Base-by-base conservation (phyloP, 1,140 invertebrate species). In the Laupala kohalensis region DNA sequence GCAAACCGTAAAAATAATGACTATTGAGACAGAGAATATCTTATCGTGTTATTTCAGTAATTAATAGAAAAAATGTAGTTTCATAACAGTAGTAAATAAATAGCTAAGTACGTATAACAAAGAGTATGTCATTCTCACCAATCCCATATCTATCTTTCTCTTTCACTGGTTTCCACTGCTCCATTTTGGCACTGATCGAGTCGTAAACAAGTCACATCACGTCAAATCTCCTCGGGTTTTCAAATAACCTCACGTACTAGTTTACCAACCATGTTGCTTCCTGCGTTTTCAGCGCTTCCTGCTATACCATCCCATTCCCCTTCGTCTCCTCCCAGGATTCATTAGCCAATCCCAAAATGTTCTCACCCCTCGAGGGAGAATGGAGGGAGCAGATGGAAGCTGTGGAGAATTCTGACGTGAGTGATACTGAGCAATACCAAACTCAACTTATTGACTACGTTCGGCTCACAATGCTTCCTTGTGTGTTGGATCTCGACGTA, bases 91-190 rank as follows among this genome's bases (percentile, higher is more conserved):
- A 24, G 15, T 28, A n/a, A 13, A 71, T 3, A 6, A 24, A 71
- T 69, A 26, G 24, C 29, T 6, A 6, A 25, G 5, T 4, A 25
- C 27, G 4, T 37, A 67, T 9, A 30, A 66, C 53, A 26, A 6
- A 71, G 29, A 71, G 65, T 53, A 23, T 15, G 15, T 26, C 65
- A 53, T 19, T 72, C 72, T 77, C 71, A 78, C 77, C 78, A 28
- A 79, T 77, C 19, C 75, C 78, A 75, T 79, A 79, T 75, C 77
- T 79, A 64, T 77, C 77, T 64, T 74, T 75, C 62, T 79, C 78
- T 72, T 74, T 76, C 6, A 78, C 78, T 71, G 73, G 73, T 30
- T 75, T 75, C 78, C 78, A 79, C 70, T 74, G 74, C 63, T 28
- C 27, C 70, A 74, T 74, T 25, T 64, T 72, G 37, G 37, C 13